Conservation (phyloP, 2,888 invertebrate species). For the Notodonta ziczac region DNA sequence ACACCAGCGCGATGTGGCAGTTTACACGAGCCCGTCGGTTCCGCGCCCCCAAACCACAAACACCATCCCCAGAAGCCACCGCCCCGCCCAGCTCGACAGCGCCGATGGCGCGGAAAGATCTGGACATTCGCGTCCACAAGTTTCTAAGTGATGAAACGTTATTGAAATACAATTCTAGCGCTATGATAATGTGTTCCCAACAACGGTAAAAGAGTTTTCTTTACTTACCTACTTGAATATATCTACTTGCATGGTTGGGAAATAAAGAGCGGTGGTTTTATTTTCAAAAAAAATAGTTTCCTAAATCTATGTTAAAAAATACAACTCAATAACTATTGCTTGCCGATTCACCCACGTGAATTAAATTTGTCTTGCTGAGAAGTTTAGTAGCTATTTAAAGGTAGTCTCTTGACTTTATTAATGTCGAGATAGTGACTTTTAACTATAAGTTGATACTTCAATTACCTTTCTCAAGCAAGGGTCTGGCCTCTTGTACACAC, state of each 20-base stretch:
- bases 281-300: not conserved
- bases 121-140: constrained; percentile 63
- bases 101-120: constrained; percentile 64
- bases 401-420: no score
- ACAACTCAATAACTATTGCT: no score
- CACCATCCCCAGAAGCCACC: constrained; percentile 61
- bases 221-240: not conserved
- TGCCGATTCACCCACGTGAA: no score
- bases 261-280: not conserved
- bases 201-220: not conserved
- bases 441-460: no score
- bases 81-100: constrained; percentile 64
- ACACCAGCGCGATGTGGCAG: constrained; percentile 69
- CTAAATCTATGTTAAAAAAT: no score
- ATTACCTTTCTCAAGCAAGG: no score
- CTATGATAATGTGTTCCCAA: not conserved
- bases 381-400: no score
- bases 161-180: constrained; percentile 10
- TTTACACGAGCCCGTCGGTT: constrained; percentile 72
- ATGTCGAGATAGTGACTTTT: no score
- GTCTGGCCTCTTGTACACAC: no score
- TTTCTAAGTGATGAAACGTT: constrained; percentile 53
- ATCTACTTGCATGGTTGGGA: not conserved
- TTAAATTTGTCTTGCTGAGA: no score
- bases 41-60: constrained; percentile 59